Base-by-base conservation (phyloP, 2,888 invertebrate species). In the Zelleria hepariella region DNA sequence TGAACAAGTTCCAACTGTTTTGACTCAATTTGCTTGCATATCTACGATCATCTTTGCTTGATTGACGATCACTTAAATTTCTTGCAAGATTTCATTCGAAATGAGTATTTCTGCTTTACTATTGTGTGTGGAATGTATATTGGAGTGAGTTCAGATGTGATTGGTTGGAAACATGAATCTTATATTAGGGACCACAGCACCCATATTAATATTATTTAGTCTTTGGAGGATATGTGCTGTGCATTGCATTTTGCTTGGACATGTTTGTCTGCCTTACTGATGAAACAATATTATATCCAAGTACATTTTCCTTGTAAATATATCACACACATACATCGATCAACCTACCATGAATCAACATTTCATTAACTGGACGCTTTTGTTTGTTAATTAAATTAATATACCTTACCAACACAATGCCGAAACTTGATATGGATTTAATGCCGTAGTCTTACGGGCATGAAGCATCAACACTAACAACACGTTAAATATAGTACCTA, bases 211-310 rank as follows among this genome's bases (percentile, higher is more conserved):
- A 51, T 51, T 53, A n/a, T 53, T 53, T 25, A 24, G 8, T 15
- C 32, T 20, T 55, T 27, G 27, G 20, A 27, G 15, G 21, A 47
- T 48, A 24, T 15, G 15, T 23, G n/a, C n/a, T 48, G 48, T 57
- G 20, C 20, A n/a, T 25, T 48, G 57, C 57, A 73, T 73, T 75
- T 72, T 68, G 82, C 82, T 83, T 82, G 68, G 64, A 70, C 75
- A 73, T 74, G 75, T 73, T 79, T 75, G 86, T 87, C 87, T 86
- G 85, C 86, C 86, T 87, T 84, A 82, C 87, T 87, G 87, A 86
- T 87, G 87, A 85, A 81, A 83, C 68, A 68, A 68, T 74, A 68
- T 62, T 32, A 8, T 25, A 27, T 15, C 24, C 2, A 25, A 20
- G 15, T 48, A 48, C 25, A 57, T 66, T 65, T 66, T 68, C 67